Percentiles rank a stretch among this genome's conserved stretches.
Conservation (phyloP, 1,140 invertebrate species). For the Atta colombica region DNA sequence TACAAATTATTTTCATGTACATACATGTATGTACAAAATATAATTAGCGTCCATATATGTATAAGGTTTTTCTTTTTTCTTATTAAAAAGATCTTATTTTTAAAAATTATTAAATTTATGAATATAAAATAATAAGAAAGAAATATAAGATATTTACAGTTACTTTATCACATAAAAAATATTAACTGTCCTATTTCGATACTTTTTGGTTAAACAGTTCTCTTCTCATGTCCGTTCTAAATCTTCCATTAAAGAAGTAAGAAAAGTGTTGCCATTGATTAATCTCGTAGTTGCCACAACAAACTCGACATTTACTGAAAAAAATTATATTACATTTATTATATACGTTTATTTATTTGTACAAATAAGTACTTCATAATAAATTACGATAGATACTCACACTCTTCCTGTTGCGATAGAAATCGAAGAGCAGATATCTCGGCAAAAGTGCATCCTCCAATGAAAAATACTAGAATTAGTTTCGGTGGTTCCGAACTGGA, state of each 20-base stretch:
- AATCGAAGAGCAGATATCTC: constrained; percentile 97
- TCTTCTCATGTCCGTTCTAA: constrained; percentile 57
- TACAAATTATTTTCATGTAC: neutral
- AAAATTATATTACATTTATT: constrained; percentile 51
- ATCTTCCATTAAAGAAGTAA: constrained; percentile 91
- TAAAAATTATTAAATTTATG: neutral
- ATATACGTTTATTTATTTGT: neutral
- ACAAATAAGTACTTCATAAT: neutral
- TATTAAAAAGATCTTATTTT: constrained; percentile 11
- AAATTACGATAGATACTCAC: constrained; percentile 85
- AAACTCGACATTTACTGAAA: constrained; percentile 95
- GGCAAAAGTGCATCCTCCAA: constrained; percentile 98
- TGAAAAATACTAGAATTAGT: constrained; percentile 97
- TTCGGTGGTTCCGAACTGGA: constrained; percentile 90
- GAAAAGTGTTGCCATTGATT: constrained; percentile 95
- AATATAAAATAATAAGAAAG: neutral
- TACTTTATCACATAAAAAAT: neutral
- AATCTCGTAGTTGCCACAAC: constrained; percentile 97
- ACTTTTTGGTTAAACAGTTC: neutral
- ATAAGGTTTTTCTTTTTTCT: neutral
- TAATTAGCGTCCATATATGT: neutral
- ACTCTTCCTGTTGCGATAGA: constrained; percentile 96
- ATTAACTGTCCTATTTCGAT: constrained; percentile 4
- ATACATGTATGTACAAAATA: constrained; percentile 11
- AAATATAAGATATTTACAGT: constrained; percentile 15